phyloP scores from a whole-genome alignment of 2,888 invertebrate genomes.

The Limnephilus auricula region DNA sequence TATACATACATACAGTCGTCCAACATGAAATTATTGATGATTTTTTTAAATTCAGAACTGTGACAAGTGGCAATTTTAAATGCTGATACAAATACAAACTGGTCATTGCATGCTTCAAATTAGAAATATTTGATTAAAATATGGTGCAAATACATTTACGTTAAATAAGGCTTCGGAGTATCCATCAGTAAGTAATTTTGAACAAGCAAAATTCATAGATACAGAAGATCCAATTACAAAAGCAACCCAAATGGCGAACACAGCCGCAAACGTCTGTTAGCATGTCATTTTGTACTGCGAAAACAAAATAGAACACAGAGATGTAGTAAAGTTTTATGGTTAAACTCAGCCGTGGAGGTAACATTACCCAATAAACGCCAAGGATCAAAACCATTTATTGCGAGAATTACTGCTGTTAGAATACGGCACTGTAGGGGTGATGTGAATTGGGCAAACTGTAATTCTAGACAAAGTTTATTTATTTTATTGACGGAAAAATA shows the following conservation, averaged over 20 bases:
- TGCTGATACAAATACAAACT: too few species aligned
- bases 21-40: too few species aligned
- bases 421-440: background rate
- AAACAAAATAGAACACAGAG: background rate
- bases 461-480: too few species aligned
- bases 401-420: background rate
- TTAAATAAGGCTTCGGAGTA: background rate
- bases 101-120: too few species aligned
- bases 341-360: background rate
- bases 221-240: background rate
- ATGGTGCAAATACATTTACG: background rate
- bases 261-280: background rate
- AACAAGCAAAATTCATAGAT: background rate
- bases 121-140: too few species aligned
- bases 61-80: too few species aligned
- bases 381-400: background rate
- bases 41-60: too few species aligned
- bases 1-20: too few species aligned
- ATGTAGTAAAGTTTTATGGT: background rate
- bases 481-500: too few species aligned
- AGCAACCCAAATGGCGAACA: background rate
- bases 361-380: background rate
- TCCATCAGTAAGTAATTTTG: background rate
- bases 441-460: background rate
- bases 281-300: background rate